Evolutionary conservation across 1,140 invertebrate genomes (phyloP).

Genomic region (Trachelipus rathkii): DNA sequence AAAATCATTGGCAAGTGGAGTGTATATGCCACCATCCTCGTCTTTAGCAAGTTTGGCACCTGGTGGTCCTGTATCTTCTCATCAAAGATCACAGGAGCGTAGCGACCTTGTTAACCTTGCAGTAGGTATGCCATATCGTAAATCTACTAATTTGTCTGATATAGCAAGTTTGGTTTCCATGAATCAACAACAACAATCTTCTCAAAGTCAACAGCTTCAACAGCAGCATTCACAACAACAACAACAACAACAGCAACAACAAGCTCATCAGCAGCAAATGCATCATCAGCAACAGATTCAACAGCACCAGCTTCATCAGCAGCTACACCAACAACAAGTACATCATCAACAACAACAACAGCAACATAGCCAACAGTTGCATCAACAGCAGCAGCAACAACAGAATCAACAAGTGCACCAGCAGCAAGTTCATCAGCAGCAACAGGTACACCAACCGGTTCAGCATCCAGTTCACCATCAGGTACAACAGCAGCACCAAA

Average conservation of each 20-base stretch:
- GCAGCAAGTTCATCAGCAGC: conserved; percentile 24
- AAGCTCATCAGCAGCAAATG: conserved; percentile 51
- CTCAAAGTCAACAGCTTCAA: conserved; percentile 8
- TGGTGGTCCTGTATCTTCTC: conserved; percentile 39
- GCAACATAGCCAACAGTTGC: conserved; percentile 18
- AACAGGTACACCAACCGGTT: conserved; percentile 16
- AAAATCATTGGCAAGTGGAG: conserved; percentile 17
- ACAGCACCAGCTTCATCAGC: conserved; percentile 57
- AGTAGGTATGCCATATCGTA: conserved; percentile 37
- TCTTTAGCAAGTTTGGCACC: conserved; percentile 41
- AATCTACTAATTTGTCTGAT: conserved; percentile 21
- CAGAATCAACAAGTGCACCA: conserved; percentile 20
- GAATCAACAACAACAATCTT: not conserved
- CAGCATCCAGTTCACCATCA: conserved; percentile 24
- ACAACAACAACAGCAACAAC: conserved; percentile 14
- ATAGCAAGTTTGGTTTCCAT: not conserved
- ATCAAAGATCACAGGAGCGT: conserved; percentile 30
- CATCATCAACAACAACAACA: conserved; percentile 25
- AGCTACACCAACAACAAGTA: conserved; percentile 49
- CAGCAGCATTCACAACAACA: too few species aligned
- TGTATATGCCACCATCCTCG: conserved; percentile 35
- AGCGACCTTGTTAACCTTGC: conserved; percentile 35
- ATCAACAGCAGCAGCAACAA: conserved; percentile 26
- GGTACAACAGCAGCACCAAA: conserved; percentile 26
- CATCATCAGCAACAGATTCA: conserved; percentile 58